Evolutionary conservation across 2,888 invertebrate genomes (phyloP), one percentile per base, ranked within the genome.

Genomic region (Scotopteryx bipunctaria): DNA sequence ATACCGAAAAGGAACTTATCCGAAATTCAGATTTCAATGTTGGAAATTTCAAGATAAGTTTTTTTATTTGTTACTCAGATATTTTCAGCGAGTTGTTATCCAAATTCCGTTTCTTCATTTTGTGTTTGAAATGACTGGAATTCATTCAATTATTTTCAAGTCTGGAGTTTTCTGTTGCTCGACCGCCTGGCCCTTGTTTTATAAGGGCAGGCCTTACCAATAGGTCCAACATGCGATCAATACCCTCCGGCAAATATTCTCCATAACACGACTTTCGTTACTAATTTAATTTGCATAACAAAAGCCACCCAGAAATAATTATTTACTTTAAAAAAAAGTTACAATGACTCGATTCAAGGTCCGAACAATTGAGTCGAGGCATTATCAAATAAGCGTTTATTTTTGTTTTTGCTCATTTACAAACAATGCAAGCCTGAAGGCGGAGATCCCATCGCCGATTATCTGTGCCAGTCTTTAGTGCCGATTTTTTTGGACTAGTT

Each of bases 341-440:
- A 68, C 69, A 69, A 69, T 63, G 63, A 64, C 64, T 62, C 64
- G 64, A 72, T 73, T 61, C 67, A 70, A 69, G 63, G 57, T 61
- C 62, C 64, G 45, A 67, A 78, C 78, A 75, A 74, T 74, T 71
- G 69, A 54, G 59, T 58, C 59, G 61, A 64, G 63, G 68, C 67
- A 70, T 69, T 73, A 78, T 74, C 71, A 71, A 77, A 72, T 69
- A 69, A 70, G 57, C 64, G 64, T 70, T 76, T 74, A 72, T 73
- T 78, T 78, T 82, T 79, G 70, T 78, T 77, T 75, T 68, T 66
- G 73, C 71, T 78, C 83, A 84, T 86, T 85, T 83, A 78, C 85
- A 86, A 86, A 87, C 86, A 86, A 86, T 86, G 76, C 76, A 72
- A 77, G 78, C 73, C 70, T 70, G 64, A 66, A 66, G 64, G 67